Evolutionary conservation across 2,113 vertebrate genomes (phyloP).

Genomic region (Verasper variegatus): DNA sequence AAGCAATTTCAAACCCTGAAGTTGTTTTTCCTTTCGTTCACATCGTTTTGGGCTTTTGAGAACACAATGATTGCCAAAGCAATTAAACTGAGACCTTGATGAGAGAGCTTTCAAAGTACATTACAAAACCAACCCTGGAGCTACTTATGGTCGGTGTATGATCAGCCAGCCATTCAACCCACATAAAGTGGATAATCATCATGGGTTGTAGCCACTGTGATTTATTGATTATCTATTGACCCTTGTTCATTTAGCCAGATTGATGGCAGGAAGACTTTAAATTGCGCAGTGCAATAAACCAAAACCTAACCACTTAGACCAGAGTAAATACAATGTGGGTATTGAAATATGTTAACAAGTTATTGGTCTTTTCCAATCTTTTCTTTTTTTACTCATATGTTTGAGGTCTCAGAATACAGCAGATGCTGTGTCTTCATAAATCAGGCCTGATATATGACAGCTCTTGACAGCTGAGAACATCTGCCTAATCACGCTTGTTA

Average conservation of each 20-base stretch:
- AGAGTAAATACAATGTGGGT: neutral
- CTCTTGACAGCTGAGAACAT: conserved; percentile 62
- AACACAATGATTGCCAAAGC: conserved; percentile 44
- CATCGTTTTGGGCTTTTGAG: conserved; percentile 51
- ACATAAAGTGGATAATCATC: conserved; percentile 1
- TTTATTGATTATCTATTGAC: conserved; percentile 43
- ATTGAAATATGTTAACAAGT: neutral
- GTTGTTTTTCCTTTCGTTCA: conserved; percentile 54
- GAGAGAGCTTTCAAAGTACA: conserved; percentile 42
- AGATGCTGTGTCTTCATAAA: conserved; percentile 64
- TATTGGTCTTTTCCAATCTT: neutral
- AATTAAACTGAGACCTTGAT: conserved; percentile 61
- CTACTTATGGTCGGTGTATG: conserved; percentile 7
- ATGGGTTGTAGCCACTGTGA: conserved; percentile 11
- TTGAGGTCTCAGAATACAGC: conserved; percentile 33
- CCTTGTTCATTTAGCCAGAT: conserved; percentile 23
- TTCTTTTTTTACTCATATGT: conserved; percentile 6
- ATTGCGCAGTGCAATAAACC: no score
- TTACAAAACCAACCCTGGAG: conserved; percentile 41
- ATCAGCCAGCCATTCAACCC: conserved; percentile 9
- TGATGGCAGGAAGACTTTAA: neutral
- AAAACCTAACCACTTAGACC: neutral
- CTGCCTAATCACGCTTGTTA: conserved; percentile 74
- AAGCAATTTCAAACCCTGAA: conserved; percentile 53
- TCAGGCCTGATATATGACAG: conserved; percentile 59